Percentiles rank a stretch among this genome's conserved stretches.
These are phyloP conservation scores for Coccyzus lansbergi DNA, from an alignment of 2,797 vertebrate species.

Conservation along the genomic window DNA sequence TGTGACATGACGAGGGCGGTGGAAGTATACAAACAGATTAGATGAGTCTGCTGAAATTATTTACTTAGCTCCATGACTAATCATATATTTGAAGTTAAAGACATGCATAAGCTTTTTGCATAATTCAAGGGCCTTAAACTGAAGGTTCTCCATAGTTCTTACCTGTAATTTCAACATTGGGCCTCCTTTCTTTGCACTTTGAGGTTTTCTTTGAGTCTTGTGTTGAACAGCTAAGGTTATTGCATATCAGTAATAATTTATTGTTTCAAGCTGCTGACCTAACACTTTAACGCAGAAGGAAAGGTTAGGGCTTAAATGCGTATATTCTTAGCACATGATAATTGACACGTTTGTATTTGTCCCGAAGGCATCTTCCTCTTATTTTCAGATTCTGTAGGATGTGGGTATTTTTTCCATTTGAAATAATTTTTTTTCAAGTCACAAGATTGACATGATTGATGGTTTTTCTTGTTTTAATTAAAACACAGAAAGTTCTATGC, in stretches of 20 bases:
- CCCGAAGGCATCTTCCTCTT: neutral
- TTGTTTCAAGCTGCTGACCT: slow-evolving; percentile 10
- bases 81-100: slow-evolving; percentile 47
- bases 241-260: slow-evolving; percentile 24
- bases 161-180: neutral
- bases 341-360: neutral
- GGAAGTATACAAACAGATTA: slow-evolving; percentile 32
- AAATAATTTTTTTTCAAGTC: slow-evolving; percentile 15
- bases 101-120: neutral
- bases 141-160: neutral
- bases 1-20: neutral
- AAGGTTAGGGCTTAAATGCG: neutral
- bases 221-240: neutral
- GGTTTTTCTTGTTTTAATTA: slow-evolving; percentile 59
- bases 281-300: neutral
- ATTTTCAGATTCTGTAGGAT: neutral
- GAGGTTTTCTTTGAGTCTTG: neutral
- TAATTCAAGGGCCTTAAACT: neutral
- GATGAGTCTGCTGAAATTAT: slow-evolving; percentile 60
- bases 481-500: slow-evolving; percentile 35
- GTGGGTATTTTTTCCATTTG: neutral
- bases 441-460: slow-evolving; percentile 9
- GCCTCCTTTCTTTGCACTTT: neutral
- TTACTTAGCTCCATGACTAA: slow-evolving; percentile 58
- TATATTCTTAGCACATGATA: neutral